Conservation (phyloP, 2,113 vertebrate genomes). For the Phasianus colchicus region DNA sequence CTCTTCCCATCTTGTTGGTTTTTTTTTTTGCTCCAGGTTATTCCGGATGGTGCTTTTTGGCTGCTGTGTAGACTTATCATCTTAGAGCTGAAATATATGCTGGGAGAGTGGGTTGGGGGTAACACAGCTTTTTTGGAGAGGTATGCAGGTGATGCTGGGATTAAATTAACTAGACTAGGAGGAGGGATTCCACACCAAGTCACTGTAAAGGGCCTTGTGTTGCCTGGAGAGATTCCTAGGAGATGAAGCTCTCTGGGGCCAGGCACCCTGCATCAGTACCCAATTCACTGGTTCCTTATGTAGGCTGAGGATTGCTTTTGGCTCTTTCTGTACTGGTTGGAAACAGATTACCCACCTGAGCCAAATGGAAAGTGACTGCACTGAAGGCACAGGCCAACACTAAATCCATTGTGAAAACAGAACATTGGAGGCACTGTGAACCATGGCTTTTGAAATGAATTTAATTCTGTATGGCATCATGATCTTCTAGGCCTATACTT, state of each 20-base stretch:
- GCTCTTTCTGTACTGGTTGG: background rate
- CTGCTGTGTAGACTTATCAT: background rate
- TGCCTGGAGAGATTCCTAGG: background rate
- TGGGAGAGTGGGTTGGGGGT: background rate
- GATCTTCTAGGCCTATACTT: background rate
- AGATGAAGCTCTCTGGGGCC: background rate
- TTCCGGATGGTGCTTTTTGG: background rate
- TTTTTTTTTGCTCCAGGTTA: background rate
- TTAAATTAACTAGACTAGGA: background rate
- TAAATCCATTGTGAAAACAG: background rate
- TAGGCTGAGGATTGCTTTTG: background rate
- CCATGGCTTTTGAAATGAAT: background rate
- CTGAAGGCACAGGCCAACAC: background rate
- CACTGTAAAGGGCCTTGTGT: background rate
- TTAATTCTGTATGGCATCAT: background rate
- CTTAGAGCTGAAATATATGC: background rate
- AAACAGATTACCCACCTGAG: background rate
- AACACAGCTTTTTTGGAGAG: background rate
- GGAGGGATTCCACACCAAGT: background rate
- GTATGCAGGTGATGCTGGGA: fast-evolving
- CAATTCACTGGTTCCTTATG: fast-evolving
- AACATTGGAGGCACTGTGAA: background rate
- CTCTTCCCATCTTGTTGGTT: fast-evolving
- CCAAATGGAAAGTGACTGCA: background rate
- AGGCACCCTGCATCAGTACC: background rate